Evolutionary conservation across 1,140 invertebrate species (phyloP), one percentile per base, ranked within the genome.

Genomic region (Babylonia areolata): DNA sequence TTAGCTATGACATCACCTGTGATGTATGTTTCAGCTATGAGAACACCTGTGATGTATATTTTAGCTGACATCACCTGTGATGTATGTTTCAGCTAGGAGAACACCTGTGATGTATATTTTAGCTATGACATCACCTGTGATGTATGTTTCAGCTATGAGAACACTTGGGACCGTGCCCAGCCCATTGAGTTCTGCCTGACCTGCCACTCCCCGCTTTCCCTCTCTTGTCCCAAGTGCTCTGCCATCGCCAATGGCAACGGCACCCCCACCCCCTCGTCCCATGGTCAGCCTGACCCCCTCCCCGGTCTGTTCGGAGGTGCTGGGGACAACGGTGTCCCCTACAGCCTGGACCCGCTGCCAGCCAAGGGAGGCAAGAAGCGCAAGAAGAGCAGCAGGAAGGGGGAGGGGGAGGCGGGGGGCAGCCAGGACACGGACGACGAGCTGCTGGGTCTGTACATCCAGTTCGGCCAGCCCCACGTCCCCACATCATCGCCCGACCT

Each of bases 121-220:
- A n/a, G n/a, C n/a, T n/a, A n/a, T n/a, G n/a, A n/a, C n/a, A n/a
- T n/a, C n/a, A n/a, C n/a, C n/a, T n/a, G n/a, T n/a, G n/a, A n/a
- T n/a, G 28, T 17, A 6, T 71, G 69, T 31, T 33, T 31, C 46
- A 80, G 78, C n/a, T 80, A 80, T 33, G 78, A 80, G 33, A 54
- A 51, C 78, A 80, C 78, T 2, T 80, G 78, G 78, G 78, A 80
- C 42, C 40, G 46, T 12, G 46, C 78, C 28, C 40, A 51, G n/a
- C 78, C 78, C 6, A 58, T 15, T 3, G 78, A 54, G 42, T 80
- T 40, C 78, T 80, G 78, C 78, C 78, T 80, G 42, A 54, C 78
- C 40, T 80, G 78, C 20, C 78, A 80, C 42, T 54, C 40, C n/a
- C 78, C 78, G 23, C 78, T 80, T 2, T 33, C 42, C 40, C 46